phyloP scores from a whole-genome alignment of 2,113 vertebrate species.

The Scomber colias region DNA sequence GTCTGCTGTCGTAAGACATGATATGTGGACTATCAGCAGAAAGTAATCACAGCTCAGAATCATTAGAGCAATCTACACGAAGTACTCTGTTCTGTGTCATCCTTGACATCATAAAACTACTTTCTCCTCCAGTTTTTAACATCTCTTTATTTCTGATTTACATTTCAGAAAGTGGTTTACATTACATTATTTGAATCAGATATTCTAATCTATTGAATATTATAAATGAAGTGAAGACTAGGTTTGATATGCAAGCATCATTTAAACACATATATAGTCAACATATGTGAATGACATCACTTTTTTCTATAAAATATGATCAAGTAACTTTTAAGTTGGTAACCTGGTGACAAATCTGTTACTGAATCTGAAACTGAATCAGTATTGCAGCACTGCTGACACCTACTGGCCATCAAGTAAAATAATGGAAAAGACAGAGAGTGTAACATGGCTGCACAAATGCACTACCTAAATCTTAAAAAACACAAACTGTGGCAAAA shows the following conservation, averaged over 20 bases:
- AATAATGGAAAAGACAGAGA: background rate
- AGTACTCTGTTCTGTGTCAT: background rate
- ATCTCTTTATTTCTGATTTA: too few species aligned
- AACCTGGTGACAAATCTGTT: background rate
- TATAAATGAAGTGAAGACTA: too few species aligned
- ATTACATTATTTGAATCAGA: too few species aligned
- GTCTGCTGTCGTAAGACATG: background rate
- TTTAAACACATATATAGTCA: too few species aligned
- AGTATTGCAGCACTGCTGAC: constrained; percentile 42
- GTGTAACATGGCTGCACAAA: background rate
- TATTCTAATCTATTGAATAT: too few species aligned
- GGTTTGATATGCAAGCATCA: too few species aligned
- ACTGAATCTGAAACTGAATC: background rate
- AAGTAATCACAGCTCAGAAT: background rate
- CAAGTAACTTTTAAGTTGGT: background rate
- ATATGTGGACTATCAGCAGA: background rate
- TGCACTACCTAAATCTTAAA: background rate
- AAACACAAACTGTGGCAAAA: background rate
- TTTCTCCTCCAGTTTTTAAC: too few species aligned
- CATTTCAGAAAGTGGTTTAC: too few species aligned
- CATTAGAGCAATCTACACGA: too few species aligned
- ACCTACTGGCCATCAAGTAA: constrained; percentile 29
- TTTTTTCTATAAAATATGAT: background rate
- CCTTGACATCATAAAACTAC: background rate
- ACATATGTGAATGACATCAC: background rate